Evolutionary conservation across 2,888 invertebrate genomes (phyloP).

Genomic region (Lasioglossum figueresi): DNA sequence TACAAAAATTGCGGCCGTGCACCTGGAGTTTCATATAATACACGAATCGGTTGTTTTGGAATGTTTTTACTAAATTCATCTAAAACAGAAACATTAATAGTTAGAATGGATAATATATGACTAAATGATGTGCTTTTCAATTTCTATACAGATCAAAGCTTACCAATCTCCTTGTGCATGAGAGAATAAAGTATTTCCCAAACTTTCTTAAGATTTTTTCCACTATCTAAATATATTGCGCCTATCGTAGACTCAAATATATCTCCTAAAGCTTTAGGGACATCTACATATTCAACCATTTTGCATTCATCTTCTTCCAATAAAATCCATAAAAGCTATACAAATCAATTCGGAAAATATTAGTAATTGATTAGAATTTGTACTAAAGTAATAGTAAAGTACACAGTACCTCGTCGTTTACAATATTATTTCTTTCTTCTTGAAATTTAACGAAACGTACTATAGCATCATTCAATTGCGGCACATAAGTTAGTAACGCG

Average conservation of each 20-base stretch:
- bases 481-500: constrained; percentile 86
- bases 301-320: constrained; percentile 88
- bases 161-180: constrained; percentile 93
- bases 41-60: constrained; percentile 95
- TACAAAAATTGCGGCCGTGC: constrained; percentile 91
- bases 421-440: constrained; percentile 86
- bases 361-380: not conserved
- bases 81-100: constrained; percentile 70
- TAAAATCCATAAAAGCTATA: constrained; percentile 85
- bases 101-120: not conserved
- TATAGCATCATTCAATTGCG: constrained; percentile 85
- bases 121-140: not conserved
- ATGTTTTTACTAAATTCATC: constrained; percentile 91
- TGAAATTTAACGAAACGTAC: constrained; percentile 88
- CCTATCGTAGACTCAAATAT: constrained; percentile 96
- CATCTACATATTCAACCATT: constrained; percentile 92
- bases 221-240: constrained; percentile 89
- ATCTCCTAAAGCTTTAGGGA: constrained; percentile 96
- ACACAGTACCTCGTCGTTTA: constrained; percentile 87
- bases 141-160: constrained; percentile 57
- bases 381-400: not conserved
- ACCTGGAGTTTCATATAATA: constrained; percentile 92
- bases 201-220: constrained; percentile 89
- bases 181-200: constrained; percentile 93
- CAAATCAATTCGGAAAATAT: constrained; percentile 33